Evolutionary conservation across 2,888 invertebrate species (phyloP), one percentile per base, ranked within the genome.

Genomic region (Vanessa cardui): DNA sequence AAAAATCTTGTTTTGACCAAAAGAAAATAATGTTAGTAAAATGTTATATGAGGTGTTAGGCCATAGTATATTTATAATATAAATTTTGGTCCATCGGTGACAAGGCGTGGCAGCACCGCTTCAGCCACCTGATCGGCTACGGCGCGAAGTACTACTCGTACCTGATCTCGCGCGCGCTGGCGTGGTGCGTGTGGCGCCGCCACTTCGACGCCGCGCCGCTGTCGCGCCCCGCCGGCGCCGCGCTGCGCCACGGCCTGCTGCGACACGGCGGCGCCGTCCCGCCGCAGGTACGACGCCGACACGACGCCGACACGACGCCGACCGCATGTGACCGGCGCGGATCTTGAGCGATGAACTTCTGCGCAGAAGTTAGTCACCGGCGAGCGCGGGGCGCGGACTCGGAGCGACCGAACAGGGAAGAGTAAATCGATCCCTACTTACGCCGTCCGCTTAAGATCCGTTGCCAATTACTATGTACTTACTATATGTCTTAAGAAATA

Each of bases 111-210:
- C 99, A 99, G 81, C 94, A 98, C 78, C 94, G 99, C 68, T 99
- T 99, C 92, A 97, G 98, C 71, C 99, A 99, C 89, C 93, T 99
- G 64, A 97, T 99, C 6, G 99, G 99, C 1, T 99, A 99, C 88
- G 99, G 99, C 49, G 99, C 99, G 0, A 99, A 99, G 88, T 99
- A 99, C 90, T 99, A 99, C 87, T 97, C 99, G 0, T 99, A 99
- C 90, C 93, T 99, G 72, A 96, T 99, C 80, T 99, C 99, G 0
- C 95, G 97, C 79, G 98, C 98, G 9, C 95, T 99, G 61, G 98
- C 99, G 0, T 97, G 98, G 66, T 96, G 96, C 93, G 97, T 98
- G 72, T 99, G 99, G 99, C 96, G 97, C 82, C 94, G 94, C 21
- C 96, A 96, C 84, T 99, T 99, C 82, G 94, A 95, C 79, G 83